Conservation (phyloP, 2,888 invertebrate species). For the Meteorus cinctellus region DNA sequence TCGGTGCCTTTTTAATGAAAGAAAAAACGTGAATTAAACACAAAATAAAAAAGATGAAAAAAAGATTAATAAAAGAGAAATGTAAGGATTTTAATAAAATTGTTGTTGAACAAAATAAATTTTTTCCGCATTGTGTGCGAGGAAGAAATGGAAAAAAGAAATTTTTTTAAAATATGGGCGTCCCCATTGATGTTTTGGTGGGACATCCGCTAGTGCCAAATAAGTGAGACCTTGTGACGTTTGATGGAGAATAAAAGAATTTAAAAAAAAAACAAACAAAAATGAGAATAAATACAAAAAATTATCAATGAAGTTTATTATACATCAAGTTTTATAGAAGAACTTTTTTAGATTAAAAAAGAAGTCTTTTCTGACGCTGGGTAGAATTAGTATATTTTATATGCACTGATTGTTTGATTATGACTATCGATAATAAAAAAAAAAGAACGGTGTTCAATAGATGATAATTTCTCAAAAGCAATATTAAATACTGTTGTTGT, state of each 20-base stretch:
- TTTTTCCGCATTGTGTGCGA: conserved; percentile 51
- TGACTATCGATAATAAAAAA: conserved; percentile 68
- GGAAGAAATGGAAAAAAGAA: conserved; percentile 28
- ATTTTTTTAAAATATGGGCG: conserved; percentile 34
- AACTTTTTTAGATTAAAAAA: conserved; percentile 67
- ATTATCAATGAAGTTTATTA: conserved; percentile 52
- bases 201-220: conserved; percentile 71
- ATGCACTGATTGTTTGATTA: conserved; percentile 74
- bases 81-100: conserved; percentile 44
- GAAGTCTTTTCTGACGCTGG: conserved; percentile 72
- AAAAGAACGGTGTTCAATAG: conserved; percentile 72
- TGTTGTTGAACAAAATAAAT: conserved; percentile 53
- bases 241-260: conserved; percentile 47
- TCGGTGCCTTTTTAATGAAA: conserved; percentile 71
- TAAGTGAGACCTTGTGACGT: conserved; percentile 67
- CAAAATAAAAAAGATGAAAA: neutral
- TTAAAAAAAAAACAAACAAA: conserved; percentile 39
- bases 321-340: conserved; percentile 69
- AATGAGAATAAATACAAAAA: conserved; percentile 38
- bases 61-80: conserved; percentile 43
- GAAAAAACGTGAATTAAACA: conserved; percentile 51
- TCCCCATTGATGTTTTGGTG: conserved; percentile 46
- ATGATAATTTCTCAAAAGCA: conserved; percentile 58
- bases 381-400: conserved; percentile 74
- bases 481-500: conserved; percentile 29